Conservation (phyloP, 1,140 invertebrate genomes). For the Drosophila ananassae region DNA sequence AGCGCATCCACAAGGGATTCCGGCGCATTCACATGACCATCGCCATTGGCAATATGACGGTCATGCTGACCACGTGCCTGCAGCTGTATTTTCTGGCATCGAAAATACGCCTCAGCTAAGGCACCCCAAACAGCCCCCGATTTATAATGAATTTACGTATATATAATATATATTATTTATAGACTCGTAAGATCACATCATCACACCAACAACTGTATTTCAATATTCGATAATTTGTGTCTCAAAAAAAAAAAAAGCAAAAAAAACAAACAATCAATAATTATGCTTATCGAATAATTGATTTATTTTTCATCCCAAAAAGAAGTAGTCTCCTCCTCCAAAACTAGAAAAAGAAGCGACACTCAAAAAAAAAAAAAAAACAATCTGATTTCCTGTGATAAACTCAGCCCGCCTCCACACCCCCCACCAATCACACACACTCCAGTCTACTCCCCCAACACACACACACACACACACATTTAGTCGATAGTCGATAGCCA, state of each 20-base stretch:
- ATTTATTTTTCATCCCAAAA: slow-evolving; percentile 26
- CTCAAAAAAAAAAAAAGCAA: slow-evolving; percentile 58
- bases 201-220: slow-evolving; percentile 35
- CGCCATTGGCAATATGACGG: slow-evolving; percentile 89
- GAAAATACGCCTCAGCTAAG: slow-evolving; percentile 85
- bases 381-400: slow-evolving; percentile 68
- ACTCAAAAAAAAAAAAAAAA: slow-evolving; percentile 12
- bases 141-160: slow-evolving; percentile 8
- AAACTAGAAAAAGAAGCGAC: slow-evolving; percentile 10
- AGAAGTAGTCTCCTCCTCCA: slow-evolving; percentile 15
- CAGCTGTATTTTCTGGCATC: slow-evolving; percentile 89
- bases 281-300: slow-evolving; percentile 58
- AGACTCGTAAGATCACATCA: slow-evolving; percentile 31
- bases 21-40: slow-evolving; percentile 87
- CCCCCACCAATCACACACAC: background rate
- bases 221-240: slow-evolving; percentile 49
- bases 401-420: slow-evolving; percentile 43
- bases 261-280: slow-evolving; percentile 1
- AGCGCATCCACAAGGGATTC: slow-evolving; percentile 87
- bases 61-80: slow-evolving; percentile 88
- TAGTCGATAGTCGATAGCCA: slow-evolving; percentile 55
- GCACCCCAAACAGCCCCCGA: slow-evolving; percentile 18
- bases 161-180: slow-evolving; percentile 14
- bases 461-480: slow-evolving; percentile 37
- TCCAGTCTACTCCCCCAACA: slow-evolving; percentile 1